Evolutionary conservation across 2,888 invertebrate species (phyloP).

Genomic region (Philhelius pedissequus): DNA sequence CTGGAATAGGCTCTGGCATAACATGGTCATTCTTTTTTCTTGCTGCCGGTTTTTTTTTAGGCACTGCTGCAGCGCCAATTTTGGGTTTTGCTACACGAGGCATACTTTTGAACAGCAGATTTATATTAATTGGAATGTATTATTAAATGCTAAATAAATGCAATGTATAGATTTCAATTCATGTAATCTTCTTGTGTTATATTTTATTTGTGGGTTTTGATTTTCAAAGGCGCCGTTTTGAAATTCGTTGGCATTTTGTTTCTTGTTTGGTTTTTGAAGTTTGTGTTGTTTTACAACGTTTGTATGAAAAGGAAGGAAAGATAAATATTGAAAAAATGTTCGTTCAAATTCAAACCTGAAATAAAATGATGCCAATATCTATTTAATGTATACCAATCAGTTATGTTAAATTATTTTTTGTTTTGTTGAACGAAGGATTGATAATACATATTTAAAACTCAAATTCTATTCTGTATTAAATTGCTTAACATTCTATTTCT

Average conservation of each 20-base stretch:
- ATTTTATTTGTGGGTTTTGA: neutral
- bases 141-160: neutral
- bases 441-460: too few species aligned
- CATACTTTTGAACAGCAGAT: constrained; percentile 56
- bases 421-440: too few species aligned
- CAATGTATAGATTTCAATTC: neutral
- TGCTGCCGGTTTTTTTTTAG: constrained; percentile 69
- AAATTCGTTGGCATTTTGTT: constrained; percentile 24
- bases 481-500: too few species aligned
- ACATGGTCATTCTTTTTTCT: constrained; percentile 75
- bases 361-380: constrained; percentile 11
- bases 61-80: constrained; percentile 29
- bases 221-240: constrained; percentile 45
- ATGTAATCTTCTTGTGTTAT: neutral
- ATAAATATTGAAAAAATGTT: neutral
- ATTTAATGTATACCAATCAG: neutral
- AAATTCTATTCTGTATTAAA: too few species aligned
- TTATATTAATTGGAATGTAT: neutral
- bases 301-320: neutral
- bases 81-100: constrained; percentile 66
- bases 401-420: neutral
- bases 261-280: constrained; percentile 21
- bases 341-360: constrained; percentile 42
- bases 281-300: constrained; percentile 40
- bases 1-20: constrained; percentile 75